phyloP scores from a whole-genome alignment of 2,113 vertebrate species.

The Crotalus helleri region DNA sequence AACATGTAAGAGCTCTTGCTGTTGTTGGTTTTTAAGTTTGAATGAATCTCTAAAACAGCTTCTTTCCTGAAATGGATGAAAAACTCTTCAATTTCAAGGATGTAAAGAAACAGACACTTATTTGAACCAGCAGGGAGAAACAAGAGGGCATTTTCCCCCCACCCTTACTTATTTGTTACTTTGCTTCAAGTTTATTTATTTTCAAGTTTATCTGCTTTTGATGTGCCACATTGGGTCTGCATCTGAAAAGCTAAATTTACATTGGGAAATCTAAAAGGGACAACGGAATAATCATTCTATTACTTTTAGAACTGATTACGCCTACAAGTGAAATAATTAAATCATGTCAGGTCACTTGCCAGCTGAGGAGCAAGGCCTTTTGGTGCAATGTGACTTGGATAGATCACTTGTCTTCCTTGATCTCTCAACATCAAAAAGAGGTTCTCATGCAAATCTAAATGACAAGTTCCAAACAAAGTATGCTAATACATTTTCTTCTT shows the following conservation, averaged over 20 bases:
- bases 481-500: neutral
- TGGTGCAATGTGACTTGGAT: neutral
- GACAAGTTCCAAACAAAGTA: constrained; percentile 53
- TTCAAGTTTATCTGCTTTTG: constrained; percentile 31
- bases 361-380: constrained; percentile 23
- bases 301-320: constrained; percentile 28
- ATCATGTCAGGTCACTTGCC: constrained; percentile 13
- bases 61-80: constrained; percentile 58
- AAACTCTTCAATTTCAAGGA: constrained; percentile 39
- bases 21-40: constrained; percentile 31
- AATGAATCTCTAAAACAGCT: constrained; percentile 58
- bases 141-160: neutral
- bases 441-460: constrained; percentile 50
- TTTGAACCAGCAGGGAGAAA: constrained; percentile 52
- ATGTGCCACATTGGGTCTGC: constrained; percentile 22
- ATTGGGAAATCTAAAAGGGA: constrained; percentile 12
- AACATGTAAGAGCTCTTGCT: constrained; percentile 65
- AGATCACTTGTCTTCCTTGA: neutral
- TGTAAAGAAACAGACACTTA: constrained; percentile 48
- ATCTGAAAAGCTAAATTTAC: constrained; percentile 38
- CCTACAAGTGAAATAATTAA: neutral
- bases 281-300: neutral
- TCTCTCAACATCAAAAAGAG: constrained; percentile 41
- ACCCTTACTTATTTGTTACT: neutral
- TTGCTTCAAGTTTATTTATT: constrained; percentile 7